Evolutionary conservation across 2,888 invertebrate genomes (phyloP).

Genomic region (Dolichopus griseipennis): DNA sequence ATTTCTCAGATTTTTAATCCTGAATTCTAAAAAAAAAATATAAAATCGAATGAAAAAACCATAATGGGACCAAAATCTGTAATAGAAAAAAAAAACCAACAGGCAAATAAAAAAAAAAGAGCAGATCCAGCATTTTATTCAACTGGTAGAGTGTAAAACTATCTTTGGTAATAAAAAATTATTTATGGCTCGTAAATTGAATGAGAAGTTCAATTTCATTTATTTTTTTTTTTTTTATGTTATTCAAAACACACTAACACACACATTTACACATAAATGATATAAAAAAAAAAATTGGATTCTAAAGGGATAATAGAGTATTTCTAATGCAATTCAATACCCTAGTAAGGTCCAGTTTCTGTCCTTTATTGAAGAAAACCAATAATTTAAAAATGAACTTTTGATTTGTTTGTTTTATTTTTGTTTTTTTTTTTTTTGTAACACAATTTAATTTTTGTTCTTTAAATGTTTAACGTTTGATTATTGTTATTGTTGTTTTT

Average conservation of each 20-base stretch:
- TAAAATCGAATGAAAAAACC: not conserved
- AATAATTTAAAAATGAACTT: not conserved
- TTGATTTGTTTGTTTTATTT: too few relatives aligned
- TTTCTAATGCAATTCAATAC: not conserved
- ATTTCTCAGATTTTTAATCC: not conserved
- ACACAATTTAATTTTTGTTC: not conserved
- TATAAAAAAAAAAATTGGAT: too few relatives aligned
- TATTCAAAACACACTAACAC: too few relatives aligned
- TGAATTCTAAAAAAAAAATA: not conserved
- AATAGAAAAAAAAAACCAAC: too few relatives aligned
- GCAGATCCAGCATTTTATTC: conserved; percentile 1
- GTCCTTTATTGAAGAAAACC: not conserved
- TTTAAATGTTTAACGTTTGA: not conserved
- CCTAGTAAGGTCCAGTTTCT: not conserved
- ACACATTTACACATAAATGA: too few relatives aligned
- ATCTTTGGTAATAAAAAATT: conserved; percentile 3
- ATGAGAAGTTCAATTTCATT: not conserved
- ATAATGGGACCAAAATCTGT: too few relatives aligned
- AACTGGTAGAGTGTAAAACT: not conserved
- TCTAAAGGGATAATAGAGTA: not conserved
- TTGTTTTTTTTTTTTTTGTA: not conserved
- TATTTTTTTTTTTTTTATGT: too few relatives aligned
- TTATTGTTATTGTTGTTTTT: too few relatives aligned
- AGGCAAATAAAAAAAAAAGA: not conserved
- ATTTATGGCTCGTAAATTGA: conserved; percentile 3